These are phyloP conservation scores for Lithobius niger DNA, from an alignment of 1,140 invertebrate genomes.

Conservation along the genomic window DNA sequence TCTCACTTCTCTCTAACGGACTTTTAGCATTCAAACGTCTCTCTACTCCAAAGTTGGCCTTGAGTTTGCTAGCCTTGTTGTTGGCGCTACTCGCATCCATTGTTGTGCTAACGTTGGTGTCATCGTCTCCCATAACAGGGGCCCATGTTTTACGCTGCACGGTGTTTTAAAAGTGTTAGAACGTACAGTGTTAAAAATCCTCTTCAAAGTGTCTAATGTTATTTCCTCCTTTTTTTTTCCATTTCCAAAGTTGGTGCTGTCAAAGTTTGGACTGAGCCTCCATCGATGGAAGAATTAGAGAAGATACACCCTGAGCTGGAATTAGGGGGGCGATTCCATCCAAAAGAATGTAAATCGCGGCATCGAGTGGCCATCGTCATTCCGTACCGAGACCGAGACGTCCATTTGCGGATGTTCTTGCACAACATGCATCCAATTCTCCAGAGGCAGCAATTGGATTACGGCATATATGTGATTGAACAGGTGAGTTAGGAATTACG, in stretches of 20 bases:
- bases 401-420: slow-evolving; percentile 64
- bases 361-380: slow-evolving; percentile 74
- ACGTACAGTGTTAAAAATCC: no score
- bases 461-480: slow-evolving; percentile 82
- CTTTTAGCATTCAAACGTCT: no score
- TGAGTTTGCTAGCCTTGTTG: no score
- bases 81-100: no score
- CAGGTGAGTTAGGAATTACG: slow-evolving; percentile 51
- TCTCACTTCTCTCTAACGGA: no score
- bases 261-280: slow-evolving; percentile 27
- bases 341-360: slow-evolving; percentile 52
- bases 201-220: no score
- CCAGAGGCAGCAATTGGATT: slow-evolving; percentile 73
- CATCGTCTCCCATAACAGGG: no score
- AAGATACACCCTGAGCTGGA: slow-evolving; percentile 29
- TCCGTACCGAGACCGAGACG: slow-evolving; percentile 68
- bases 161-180: no score
- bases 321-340: slow-evolving; percentile 57
- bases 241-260: slow-evolving; percentile 32
- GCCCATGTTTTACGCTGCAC: no score
- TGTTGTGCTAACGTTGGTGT: no score
- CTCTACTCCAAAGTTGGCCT: no score
- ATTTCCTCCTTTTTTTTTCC: no score
- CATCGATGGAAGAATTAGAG: slow-evolving; percentile 32
- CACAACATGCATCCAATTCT: slow-evolving; percentile 83